Evolutionary conservation across 2,888 invertebrate species (phyloP).

Genomic region (Philonicus albiceps): DNA sequence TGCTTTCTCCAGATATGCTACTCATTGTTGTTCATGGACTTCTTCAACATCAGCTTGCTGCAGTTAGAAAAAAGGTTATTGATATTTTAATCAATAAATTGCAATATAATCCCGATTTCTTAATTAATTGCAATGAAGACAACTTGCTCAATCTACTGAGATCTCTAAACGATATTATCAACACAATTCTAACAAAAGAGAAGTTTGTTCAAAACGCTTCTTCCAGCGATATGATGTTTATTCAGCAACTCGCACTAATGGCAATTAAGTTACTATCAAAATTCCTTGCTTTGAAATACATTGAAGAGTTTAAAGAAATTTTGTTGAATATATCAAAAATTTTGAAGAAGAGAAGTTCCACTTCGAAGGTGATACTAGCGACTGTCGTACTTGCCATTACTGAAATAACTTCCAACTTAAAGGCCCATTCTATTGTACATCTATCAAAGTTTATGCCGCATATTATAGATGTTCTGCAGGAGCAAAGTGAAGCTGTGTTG

Average conservation of each 20-base stretch:
- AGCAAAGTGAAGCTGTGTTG: slow-evolving; percentile 66
- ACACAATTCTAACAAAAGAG: slow-evolving; percentile 64
- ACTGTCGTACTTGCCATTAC: slow-evolving; percentile 80
- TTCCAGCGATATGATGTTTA: slow-evolving; percentile 70
- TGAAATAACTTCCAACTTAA: slow-evolving; percentile 78
- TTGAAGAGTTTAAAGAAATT: slow-evolving; percentile 75
- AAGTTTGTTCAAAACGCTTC: slow-evolving; percentile 59
- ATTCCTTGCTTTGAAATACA: slow-evolving; percentile 72
- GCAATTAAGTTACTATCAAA: slow-evolving; percentile 84
- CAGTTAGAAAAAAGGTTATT: slow-evolving; percentile 81
- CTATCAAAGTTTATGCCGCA: slow-evolving; percentile 84
- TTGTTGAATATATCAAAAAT: slow-evolving; percentile 72
- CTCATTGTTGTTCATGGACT: slow-evolving; percentile 79
- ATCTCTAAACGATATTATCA: slow-evolving; percentile 69
- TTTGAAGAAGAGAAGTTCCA: slow-evolving; percentile 53
- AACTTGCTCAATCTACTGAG: slow-evolving; percentile 69
- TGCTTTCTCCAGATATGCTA: slow-evolving; percentile 82
- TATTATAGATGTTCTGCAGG: slow-evolving; percentile 72
- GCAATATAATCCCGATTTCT: slow-evolving; percentile 72
- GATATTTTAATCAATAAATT: slow-evolving; percentile 86
- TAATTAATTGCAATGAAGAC: slow-evolving; percentile 65
- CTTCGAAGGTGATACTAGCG: slow-evolving; percentile 68
- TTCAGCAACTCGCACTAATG: slow-evolving; percentile 83
- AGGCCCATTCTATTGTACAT: slow-evolving; percentile 76
- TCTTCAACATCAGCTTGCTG: slow-evolving; percentile 72